Percentiles rank a stretch among this genome's conserved stretches.
phyloP scores from a whole-genome alignment of 2,888 invertebrate genomes.

The Ptilodon capucinus region DNA sequence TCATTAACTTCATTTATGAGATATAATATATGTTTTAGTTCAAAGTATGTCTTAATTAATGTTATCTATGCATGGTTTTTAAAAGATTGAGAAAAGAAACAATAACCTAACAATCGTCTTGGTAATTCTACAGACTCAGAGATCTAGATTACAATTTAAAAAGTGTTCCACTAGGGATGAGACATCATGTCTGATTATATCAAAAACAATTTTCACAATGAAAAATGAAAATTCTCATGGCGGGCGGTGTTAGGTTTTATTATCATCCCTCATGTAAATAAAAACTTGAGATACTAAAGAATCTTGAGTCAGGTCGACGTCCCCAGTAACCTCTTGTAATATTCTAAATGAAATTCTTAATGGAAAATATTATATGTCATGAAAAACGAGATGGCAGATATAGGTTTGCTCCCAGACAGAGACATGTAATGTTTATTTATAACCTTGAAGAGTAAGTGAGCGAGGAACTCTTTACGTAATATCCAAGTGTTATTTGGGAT shows the following conservation, averaged over 20 bases:
- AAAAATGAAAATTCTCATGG: slow-evolving; percentile 24
- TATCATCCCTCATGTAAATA: slow-evolving; percentile 28
- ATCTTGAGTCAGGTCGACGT: slow-evolving; percentile 15
- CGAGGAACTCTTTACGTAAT: background rate
- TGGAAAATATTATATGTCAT: slow-evolving; percentile 22
- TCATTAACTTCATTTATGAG: no score
- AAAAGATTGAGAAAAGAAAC: no score
- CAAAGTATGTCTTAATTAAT: no score
- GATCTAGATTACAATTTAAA: background rate
- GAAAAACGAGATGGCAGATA: slow-evolving; percentile 11
- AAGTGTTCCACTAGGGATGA: background rate
- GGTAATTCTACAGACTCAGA: background rate
- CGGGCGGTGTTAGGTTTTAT: slow-evolving; percentile 27
- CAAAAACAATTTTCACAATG: slow-evolving; percentile 32
- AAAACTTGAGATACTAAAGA: slow-evolving; percentile 21
- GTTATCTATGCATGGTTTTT: no score
- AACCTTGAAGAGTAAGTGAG: background rate
- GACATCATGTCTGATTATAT: slow-evolving; percentile 15
- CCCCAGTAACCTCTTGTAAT: slow-evolving; percentile 27
- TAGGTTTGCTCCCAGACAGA: background rate
- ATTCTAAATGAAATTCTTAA: slow-evolving; percentile 33
- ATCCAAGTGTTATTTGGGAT: no score
- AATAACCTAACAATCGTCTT: no score
- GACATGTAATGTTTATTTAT: background rate
- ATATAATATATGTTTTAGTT: no score